phyloP scores from a whole-genome alignment of 2,888 invertebrate genomes.

The Scaeva pyrastri region DNA sequence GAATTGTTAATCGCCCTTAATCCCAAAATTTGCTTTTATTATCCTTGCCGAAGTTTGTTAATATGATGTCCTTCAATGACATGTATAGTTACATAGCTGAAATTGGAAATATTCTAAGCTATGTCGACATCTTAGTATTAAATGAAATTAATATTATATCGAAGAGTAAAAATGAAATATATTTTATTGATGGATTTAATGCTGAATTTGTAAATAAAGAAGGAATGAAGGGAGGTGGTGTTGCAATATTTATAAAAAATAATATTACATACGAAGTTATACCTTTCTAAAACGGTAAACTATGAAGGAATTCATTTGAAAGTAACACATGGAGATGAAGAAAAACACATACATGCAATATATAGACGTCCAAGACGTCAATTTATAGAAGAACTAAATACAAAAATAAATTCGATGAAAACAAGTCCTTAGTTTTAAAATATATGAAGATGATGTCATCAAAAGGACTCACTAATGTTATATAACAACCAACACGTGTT shows the following conservation, averaged over 20 bases:
- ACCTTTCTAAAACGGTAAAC: constrained; percentile 23
- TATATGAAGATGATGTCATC: too few relatives aligned
- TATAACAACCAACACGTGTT: constrained; percentile 6
- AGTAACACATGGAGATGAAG: constrained; percentile 22
- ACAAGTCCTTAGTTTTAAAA: constrained; percentile 25
- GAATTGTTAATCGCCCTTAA: too few relatives aligned
- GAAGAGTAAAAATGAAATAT: constrained; percentile 2
- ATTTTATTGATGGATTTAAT: constrained; percentile 13
- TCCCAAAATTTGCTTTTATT: too few relatives aligned
- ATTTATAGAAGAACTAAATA: constrained; percentile 5
- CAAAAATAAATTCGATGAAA: constrained; percentile 5
- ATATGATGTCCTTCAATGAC: too few relatives aligned
- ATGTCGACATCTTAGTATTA: too few relatives aligned
- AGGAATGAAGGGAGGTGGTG: constrained; percentile 29
- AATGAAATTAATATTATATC: constrained; percentile 27
- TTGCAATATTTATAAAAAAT: constrained; percentile 41
- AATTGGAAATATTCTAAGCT: too few relatives aligned
- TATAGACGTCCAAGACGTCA: constrained; percentile 22
- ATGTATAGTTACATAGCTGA: too few relatives aligned
- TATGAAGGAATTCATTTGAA: constrained; percentile 45
- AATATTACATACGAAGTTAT: constrained; percentile 39
- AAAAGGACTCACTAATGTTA: constrained; percentile 12
- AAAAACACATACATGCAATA: constrained; percentile 45
- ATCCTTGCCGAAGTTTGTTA: too few relatives aligned
- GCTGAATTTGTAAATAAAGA: constrained; percentile 38